Evolutionary conservation across 1,140 invertebrate genomes (phyloP), one percentile per base, ranked within the genome.

Genomic region (Protaetia brevitarsis): DNA sequence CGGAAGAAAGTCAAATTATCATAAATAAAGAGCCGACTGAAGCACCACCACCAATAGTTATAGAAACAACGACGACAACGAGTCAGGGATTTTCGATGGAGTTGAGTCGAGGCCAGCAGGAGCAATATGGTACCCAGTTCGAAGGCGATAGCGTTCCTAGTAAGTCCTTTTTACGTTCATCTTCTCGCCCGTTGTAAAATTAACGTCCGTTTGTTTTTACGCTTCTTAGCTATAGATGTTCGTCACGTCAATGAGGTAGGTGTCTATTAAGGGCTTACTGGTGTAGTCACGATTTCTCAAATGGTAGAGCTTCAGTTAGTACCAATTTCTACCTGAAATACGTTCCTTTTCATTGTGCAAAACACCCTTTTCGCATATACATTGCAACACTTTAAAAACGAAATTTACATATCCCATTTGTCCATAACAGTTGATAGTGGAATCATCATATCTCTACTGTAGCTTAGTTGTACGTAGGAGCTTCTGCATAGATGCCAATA

Each of bases 61-160:
- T 51, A 7, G 27, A 59, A 3, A 27, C 57, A 59, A n/a, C n/a
- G n/a, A n/a, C n/a, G n/a, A n/a, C n/a, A n/a, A 30, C 31, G 29
- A 31, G 23, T 21, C 79, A 82, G 71, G 83, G 82, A 66, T 92
- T 93, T 79, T 85, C 87, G 56, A 85, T 92, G 80, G 88, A 86
- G 79, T 80, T 93, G 59, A 86, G 84, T 69, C 85, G 83, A 73
- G 84, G 85, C 71, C 89, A 90, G 74, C 89, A 89, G 37, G 79
- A 88, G 65, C 88, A 89, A 36, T 93, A 92, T 73, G 88, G 87
- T 59, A 82, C 83, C 23, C 91, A 93, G 76, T 92, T 92, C 73
- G 78, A 76, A 30, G 66, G 70, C 1, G 34, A 60, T 3, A 56
- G 70, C 3, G 67, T 75, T 37, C 76, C 74, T 45, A 70, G 77